These are phyloP conservation scores for Limnothrissa miodon DNA, from an alignment of 2,113 vertebrate species.

Conservation along the genomic window DNA sequence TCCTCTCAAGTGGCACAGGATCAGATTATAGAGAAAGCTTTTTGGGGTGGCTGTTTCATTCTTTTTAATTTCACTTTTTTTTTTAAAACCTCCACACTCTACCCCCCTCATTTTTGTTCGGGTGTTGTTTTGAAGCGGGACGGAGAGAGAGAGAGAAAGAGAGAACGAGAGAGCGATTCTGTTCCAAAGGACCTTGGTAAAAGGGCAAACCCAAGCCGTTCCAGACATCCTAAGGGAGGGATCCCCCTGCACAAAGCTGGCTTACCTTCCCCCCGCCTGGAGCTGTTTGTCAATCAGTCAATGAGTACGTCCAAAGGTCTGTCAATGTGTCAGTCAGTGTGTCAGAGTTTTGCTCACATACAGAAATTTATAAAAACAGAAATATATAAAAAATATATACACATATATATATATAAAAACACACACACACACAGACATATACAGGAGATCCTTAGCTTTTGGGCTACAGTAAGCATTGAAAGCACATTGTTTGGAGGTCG, in stretches of 20 bases:
- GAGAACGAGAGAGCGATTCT: neutral
- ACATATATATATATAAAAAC: neutral
- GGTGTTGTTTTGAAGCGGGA: constrained; percentile 9
- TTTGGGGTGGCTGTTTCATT: neutral
- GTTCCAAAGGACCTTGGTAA: constrained; percentile 13
- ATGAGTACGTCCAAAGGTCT: constrained; percentile 8
- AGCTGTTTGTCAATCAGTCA: constrained; percentile 12
- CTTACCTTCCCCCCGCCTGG: constrained; percentile 2
- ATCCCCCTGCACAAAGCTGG: neutral
- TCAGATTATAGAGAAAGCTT: neutral
- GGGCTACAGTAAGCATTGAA: constrained; percentile 63
- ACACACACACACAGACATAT: constrained; percentile 20
- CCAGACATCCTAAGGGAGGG: neutral
- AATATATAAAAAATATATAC: neutral
- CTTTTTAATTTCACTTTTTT: too few species aligned
- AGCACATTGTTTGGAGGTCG: constrained; percentile 47
- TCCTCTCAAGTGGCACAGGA: neutral
- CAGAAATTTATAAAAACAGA: neutral
- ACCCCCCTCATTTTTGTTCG: neutral
- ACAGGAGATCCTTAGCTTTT: constrained; percentile 51
- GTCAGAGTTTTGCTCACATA: neutral
- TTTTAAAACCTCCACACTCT: neutral
- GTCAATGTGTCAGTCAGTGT: constrained; percentile 9
- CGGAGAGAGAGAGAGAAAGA: neutral
- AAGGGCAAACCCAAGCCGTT: constrained; percentile 13